Evolutionary conservation across 1,140 invertebrate genomes (phyloP).

Genomic region (Drosophila takahashii): DNA sequence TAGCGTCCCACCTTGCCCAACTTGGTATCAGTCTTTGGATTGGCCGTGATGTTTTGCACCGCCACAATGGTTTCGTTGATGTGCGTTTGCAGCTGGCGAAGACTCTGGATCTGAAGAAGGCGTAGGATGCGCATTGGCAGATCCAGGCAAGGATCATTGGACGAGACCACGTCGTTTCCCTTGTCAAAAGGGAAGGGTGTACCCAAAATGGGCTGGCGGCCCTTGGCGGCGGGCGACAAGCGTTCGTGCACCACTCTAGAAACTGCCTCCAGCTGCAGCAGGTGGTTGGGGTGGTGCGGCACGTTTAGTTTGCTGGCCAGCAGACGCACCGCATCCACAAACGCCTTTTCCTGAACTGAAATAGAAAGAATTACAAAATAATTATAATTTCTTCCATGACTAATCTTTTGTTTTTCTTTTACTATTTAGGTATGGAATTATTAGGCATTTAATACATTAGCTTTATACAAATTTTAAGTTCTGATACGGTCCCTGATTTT

Average conservation of each 20-base stretch:
- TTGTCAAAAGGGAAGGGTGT: conserved; percentile 88
- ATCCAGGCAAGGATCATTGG: conserved; percentile 88
- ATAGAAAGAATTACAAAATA: neutral
- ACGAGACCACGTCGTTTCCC: conserved; percentile 84
- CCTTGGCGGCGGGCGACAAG: conserved; percentile 88
- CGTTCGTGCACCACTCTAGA: conserved; percentile 89
- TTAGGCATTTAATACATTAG: too few species aligned
- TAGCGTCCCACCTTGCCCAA: conserved; percentile 95
- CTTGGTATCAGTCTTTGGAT: conserved; percentile 98
- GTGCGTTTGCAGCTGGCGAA: conserved; percentile 95
- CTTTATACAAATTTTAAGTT: too few species aligned
- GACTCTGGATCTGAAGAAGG: conserved; percentile 95
- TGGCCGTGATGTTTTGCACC: conserved; percentile 96
- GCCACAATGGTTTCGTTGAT: conserved; percentile 97
- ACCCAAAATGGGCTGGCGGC: conserved; percentile 88
- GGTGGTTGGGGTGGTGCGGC: conserved; percentile 92
- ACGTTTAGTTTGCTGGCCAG: conserved; percentile 93
- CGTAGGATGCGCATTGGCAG: conserved; percentile 93
- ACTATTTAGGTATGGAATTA: too few species aligned
- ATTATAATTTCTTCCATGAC: neutral
- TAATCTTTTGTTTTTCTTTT: neutral
- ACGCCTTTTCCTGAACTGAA: conserved; percentile 92
- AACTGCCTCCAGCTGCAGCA: conserved; percentile 91
- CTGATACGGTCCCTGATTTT: too few species aligned
- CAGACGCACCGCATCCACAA: conserved; percentile 91